Conservation (phyloP, 2,888 invertebrate genomes). For the Megaustenia siamemsis region DNA sequence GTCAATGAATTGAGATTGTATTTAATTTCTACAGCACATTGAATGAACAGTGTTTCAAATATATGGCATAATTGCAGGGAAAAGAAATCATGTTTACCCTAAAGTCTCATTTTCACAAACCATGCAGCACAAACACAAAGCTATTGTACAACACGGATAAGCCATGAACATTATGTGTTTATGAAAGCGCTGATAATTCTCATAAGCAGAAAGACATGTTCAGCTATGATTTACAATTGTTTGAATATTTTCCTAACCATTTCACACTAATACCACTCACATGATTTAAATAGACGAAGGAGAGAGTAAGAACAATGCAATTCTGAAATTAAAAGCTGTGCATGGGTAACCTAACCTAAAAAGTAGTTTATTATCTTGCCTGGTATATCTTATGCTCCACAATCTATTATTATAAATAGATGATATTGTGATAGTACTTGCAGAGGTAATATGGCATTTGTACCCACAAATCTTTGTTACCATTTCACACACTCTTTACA, state of each 20-base stretch:
- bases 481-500: too few relatives aligned
- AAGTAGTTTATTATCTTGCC: too few relatives aligned
- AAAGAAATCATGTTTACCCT: slow-evolving; percentile 4
- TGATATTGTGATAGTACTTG: too few relatives aligned
- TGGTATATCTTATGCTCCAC: too few relatives aligned
- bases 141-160: slow-evolving; percentile 9
- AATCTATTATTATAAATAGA: too few relatives aligned
- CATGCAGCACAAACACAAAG: slow-evolving; percentile 1
- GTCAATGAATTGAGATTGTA: background rate
- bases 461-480: too few relatives aligned
- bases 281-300: too few relatives aligned
- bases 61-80: slow-evolving; percentile 27
- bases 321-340: too few relatives aligned
- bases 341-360: too few relatives aligned
- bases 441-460: too few relatives aligned
- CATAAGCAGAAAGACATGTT: background rate
- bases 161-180: background rate
- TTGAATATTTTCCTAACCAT: background rate
- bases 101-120: slow-evolving; percentile 3
- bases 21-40: slow-evolving; percentile 33
- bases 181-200: slow-evolving; percentile 1
- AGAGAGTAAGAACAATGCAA: too few relatives aligned
- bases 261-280: too few relatives aligned
- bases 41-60: slow-evolving; percentile 24
- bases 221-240: background rate